Conservation (phyloP, 2,797 vertebrate species). For the Sarcophilus harrisii region DNA sequence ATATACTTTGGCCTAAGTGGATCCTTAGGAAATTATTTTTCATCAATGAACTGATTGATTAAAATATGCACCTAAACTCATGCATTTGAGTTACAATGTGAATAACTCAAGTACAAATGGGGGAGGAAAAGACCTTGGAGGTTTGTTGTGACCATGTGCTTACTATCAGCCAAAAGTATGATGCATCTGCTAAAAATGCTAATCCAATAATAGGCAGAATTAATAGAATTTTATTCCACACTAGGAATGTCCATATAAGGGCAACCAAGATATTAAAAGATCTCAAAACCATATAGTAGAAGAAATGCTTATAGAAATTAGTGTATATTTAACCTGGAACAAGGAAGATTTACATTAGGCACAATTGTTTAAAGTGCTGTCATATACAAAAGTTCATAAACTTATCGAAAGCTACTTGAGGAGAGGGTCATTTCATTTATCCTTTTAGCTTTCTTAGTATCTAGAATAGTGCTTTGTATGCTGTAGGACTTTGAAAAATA, state of each 20-base stretch:
- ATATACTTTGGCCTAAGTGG: not conserved
- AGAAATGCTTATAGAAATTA: slow-evolving; percentile 1
- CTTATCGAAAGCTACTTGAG: not conserved
- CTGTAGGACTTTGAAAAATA: slow-evolving; percentile 33
- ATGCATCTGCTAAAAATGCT: slow-evolving; percentile 31
- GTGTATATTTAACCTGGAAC: not conserved
- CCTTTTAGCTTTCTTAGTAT: not conserved
- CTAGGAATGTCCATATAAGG: not conserved
- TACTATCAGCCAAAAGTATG: not conserved
- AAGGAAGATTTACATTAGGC: not conserved
- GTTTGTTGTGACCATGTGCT: not conserved
- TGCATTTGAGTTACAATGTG: slow-evolving; percentile 22
- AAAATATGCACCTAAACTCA: not conserved
- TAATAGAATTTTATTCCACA: slow-evolving; percentile 25
- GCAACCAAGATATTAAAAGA: not conserved
- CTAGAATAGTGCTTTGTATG: slow-evolving; percentile 58
- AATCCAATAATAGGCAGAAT: slow-evolving; percentile 12
- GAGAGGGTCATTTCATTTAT: not conserved
- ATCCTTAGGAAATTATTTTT: not conserved
- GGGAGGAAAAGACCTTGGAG: not conserved
- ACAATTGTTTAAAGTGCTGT: not conserved
- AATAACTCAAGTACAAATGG: not conserved
- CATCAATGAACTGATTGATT: not conserved
- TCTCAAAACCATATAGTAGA: not conserved
- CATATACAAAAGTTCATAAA: not conserved